Percentiles rank a stretch among this genome's conserved stretches.
Conservation (phyloP, 2,888 invertebrate species). For the Acleris emargana region DNA sequence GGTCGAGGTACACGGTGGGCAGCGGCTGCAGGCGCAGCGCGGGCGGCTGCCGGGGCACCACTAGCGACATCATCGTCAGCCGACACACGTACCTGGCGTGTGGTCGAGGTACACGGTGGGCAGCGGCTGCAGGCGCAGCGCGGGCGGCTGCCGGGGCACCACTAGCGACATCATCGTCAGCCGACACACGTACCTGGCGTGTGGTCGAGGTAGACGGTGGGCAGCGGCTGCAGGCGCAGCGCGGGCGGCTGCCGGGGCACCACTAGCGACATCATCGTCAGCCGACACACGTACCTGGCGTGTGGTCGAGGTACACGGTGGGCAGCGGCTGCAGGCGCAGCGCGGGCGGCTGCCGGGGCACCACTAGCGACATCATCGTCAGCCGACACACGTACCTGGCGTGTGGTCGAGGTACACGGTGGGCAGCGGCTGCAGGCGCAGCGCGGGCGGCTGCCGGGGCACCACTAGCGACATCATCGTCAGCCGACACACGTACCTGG, state of each 20-base stretch:
- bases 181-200: slow-evolving; percentile 45
- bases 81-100: slow-evolving; percentile 45
- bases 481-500: slow-evolving; percentile 45
- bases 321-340: slow-evolving; percentile 88
- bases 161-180: too few species aligned
- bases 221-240: slow-evolving; percentile 87
- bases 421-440: slow-evolving; percentile 88
- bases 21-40: slow-evolving; percentile 87
- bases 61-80: too few species aligned
- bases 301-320: slow-evolving; percentile 69
- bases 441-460: slow-evolving; percentile 77
- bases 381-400: slow-evolving; percentile 45
- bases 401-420: slow-evolving; percentile 69
- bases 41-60: slow-evolving; percentile 70
- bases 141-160: slow-evolving; percentile 70
- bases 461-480: too few species aligned
- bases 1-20: slow-evolving; percentile 81
- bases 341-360: slow-evolving; percentile 76
- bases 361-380: too few species aligned
- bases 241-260: slow-evolving; percentile 74
- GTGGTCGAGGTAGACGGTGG: slow-evolving; percentile 77
- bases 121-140: slow-evolving; percentile 87
- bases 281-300: slow-evolving; percentile 45
- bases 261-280: too few species aligned
- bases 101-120: slow-evolving; percentile 80